A percentile compares a stretch with the other conserved stretches of the same genome.
Evolutionary conservation across 2,888 invertebrate species (phyloP).

Genomic region (Petrolisthes cinctipes): DNA sequence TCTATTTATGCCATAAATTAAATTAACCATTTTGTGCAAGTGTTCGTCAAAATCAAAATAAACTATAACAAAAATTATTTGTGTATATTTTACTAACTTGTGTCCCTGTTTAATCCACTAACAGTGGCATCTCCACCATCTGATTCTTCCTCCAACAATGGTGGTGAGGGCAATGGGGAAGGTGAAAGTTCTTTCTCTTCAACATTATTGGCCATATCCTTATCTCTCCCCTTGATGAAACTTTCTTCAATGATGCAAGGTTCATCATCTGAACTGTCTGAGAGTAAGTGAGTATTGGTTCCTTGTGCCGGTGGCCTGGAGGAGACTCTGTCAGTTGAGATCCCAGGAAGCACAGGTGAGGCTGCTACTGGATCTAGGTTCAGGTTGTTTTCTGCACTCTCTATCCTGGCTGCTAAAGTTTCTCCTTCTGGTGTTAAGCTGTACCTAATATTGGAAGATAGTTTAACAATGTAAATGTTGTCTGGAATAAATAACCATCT

Average conservation of each 20-base stretch:
- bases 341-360: neutral
- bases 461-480: neutral
- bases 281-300: neutral
- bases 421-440: conserved; percentile 44
- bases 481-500: neutral
- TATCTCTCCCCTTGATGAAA: neutral
- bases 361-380: neutral
- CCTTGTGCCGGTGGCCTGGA: neutral
- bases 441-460: conserved; percentile 29
- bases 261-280: conserved; percentile 18
- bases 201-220: neutral
- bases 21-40: no score
- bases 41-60: no score
- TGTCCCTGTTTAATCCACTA: no score
- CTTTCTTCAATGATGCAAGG: neutral
- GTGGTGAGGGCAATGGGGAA: neutral
- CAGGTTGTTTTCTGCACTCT: neutral
- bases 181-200: neutral
- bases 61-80: no score
- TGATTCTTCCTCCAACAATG: no score
- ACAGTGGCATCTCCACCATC: no score
- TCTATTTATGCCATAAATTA: no score
- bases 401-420: conserved; percentile 29
- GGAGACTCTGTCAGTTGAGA: neutral
- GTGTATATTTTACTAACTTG: no score